Base-by-base conservation (phyloP, 1,140 invertebrate genomes). In the Anastatus disparis region DNA sequence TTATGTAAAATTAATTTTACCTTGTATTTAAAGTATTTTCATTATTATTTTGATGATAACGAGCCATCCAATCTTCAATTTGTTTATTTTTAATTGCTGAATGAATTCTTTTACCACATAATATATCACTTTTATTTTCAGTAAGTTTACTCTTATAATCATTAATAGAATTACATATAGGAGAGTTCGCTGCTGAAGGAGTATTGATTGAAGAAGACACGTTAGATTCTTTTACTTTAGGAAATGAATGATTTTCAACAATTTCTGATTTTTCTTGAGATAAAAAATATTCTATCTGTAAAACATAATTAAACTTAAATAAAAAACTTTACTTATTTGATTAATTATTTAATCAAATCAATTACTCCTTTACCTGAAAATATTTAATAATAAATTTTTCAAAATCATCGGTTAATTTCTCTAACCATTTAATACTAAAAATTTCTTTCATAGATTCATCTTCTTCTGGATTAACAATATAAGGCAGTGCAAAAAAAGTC, bases 401-500 rank as follows among this genome's bases (percentile, higher is more conserved):
- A 13, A 80, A 20, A 22, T 69, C 72, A 8, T 31, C 46, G 20
- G 56, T 74, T 24, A 81, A 24, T 13, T 71, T 52, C 20, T 78
- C 70, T 22, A 74, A 22, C 76, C 74, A 72, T 77, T 76, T 75
- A 76, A 88, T 87, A 65, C 85, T 78, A 75, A 90, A 90, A 38
- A 90, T 71, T 69, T 89, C 83, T 58, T 82, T 81, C 72, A 89
- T 88, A 35, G 87, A 86, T 4, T 87, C 86, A 79, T 90, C 88
- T 27, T 82, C 74, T 66, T 84, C 82, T n/a, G 89, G 88, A 75
- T 88, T 84, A 35, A 84, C 81, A 20, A 90, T 86, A 77, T 87
- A 90, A 0, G 89, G 89, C 26, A 91, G 75, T 38, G 89, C 89
- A 77, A 89, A 90, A 74, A 85, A 89, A 8, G 87, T 85, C 61